Percentiles rank a stretch among this genome's conserved stretches.
These are phyloP conservation scores for Palaemon carinicauda DNA, from an alignment of 1,140 invertebrate genomes.

Conservation along the genomic window DNA sequence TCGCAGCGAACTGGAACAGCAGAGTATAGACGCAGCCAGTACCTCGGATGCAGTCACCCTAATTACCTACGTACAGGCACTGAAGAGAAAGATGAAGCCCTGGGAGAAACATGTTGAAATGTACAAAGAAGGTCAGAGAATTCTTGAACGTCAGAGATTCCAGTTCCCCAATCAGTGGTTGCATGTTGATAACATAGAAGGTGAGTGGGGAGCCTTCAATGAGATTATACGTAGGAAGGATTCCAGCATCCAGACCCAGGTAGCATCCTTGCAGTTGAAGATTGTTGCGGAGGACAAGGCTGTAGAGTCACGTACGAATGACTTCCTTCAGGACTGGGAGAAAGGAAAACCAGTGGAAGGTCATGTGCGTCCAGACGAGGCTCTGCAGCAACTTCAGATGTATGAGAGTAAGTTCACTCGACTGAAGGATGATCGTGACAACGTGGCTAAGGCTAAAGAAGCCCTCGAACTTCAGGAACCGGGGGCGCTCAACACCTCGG, in stretches of 20 bases:
- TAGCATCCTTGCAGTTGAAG: slow-evolving; percentile 97
- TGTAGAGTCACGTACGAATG: slow-evolving; percentile 91
- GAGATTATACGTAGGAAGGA: slow-evolving; percentile 99
- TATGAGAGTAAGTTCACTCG: slow-evolving; percentile 95
- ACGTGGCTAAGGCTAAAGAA: slow-evolving; percentile 97
- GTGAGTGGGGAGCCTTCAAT: slow-evolving; percentile 99
- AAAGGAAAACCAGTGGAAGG: slow-evolving; percentile 95
- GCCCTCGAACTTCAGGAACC: slow-evolving; percentile 93
- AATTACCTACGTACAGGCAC: slow-evolving; percentile 97
- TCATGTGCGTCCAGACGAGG: slow-evolving; percentile 91
- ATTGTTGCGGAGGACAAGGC: slow-evolving; percentile 99
- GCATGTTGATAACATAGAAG: slow-evolving; percentile 98
- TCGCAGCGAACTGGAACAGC: slow-evolving; percentile 92
- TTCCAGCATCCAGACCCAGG: slow-evolving; percentile 96
- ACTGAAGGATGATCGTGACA: slow-evolving; percentile 96
- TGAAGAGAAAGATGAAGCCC: slow-evolving; percentile 91
- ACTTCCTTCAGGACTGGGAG: slow-evolving; percentile 96
- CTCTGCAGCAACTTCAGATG: slow-evolving; percentile 86
- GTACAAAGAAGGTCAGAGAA: slow-evolving; percentile 91
- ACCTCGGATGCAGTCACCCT: slow-evolving; percentile 98
- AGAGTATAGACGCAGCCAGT: slow-evolving; percentile 96
- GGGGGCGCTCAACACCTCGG: slow-evolving; percentile 74
- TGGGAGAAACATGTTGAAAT: slow-evolving; percentile 75
- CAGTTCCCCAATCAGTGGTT: slow-evolving; percentile 97
- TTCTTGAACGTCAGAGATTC: slow-evolving; percentile 95